A percentile compares a stretch with the other conserved stretches of the same genome.
phyloP scores from a whole-genome alignment of 1,140 invertebrate genomes.

The Microvelia longipes region DNA sequence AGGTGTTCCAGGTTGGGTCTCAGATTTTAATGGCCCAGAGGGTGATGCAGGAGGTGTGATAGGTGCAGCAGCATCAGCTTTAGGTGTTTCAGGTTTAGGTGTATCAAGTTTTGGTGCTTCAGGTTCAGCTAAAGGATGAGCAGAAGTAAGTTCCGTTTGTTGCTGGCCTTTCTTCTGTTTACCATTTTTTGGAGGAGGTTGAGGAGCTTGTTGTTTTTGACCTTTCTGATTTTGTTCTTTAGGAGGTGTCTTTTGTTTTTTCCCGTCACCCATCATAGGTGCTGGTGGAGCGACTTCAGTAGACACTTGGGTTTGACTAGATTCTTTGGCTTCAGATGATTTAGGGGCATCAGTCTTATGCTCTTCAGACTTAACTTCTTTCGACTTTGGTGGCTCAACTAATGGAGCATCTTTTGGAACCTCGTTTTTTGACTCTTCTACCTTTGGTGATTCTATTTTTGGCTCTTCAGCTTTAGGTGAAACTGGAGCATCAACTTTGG shows the following conservation, averaged over 20 bases:
- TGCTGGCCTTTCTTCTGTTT: background rate
- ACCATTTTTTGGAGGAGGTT: background rate
- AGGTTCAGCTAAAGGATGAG: background rate
- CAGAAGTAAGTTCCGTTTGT: background rate
- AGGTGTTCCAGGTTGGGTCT: background rate
- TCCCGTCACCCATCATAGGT: background rate
- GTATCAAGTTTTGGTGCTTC: background rate
- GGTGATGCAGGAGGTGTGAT: background rate
- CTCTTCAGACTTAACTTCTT: too few species aligned
- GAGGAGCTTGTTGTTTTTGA: background rate
- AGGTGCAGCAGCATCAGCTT: background rate
- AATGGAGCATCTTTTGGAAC: too few species aligned
- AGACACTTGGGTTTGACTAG: too few species aligned
- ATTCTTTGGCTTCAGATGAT: too few species aligned
- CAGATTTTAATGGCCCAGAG: background rate
- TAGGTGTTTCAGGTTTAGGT: background rate
- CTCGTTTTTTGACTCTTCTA: too few species aligned
- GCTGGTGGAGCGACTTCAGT: too few species aligned
- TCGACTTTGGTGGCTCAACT: too few species aligned
- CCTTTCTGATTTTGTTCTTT: background rate
- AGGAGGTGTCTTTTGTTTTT: background rate
- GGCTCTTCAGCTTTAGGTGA: background rate
- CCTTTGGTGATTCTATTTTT: too few species aligned
- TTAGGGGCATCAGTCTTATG: too few species aligned
- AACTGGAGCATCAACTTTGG: background rate